These are phyloP conservation scores for Orbicella faveolata DNA, from an alignment of 64 coral and sea anemone genomes.

Conservation along the genomic window DNA sequence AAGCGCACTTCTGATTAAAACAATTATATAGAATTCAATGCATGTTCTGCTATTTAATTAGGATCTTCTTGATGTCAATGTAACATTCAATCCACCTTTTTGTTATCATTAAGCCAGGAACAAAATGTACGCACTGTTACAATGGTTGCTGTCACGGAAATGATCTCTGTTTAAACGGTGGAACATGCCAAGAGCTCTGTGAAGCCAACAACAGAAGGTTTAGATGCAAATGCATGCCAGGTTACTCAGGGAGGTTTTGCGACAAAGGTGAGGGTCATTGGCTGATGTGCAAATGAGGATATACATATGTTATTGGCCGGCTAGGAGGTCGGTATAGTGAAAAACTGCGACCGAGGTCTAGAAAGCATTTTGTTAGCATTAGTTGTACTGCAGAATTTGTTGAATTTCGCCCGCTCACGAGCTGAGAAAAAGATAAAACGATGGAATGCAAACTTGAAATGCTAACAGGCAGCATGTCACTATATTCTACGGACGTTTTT, in stretches of 20 bases:
- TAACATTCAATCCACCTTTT: not conserved
- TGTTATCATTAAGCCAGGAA: not conserved
- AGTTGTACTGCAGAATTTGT: too few relatives aligned
- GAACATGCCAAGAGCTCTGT: constrained; percentile 14
- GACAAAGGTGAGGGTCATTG: not conserved
- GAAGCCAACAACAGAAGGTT: constrained; percentile 9
- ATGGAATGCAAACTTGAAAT: too few relatives aligned
- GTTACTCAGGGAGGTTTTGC: constrained; percentile 5
- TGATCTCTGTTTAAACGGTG: not conserved
- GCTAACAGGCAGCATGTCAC: too few relatives aligned
- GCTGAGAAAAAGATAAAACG: too few relatives aligned
- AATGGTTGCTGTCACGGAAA: constrained; percentile 14
- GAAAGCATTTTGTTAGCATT: too few relatives aligned
- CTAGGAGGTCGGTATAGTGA: too few relatives aligned
- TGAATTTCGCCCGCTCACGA: too few relatives aligned
- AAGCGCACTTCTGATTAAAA: too few relatives aligned
- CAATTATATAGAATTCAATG: too few relatives aligned
- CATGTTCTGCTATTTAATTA: not conserved
- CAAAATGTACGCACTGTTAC: not conserved
- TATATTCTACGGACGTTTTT: not conserved
- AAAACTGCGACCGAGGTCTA: too few relatives aligned
- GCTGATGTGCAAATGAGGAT: too few relatives aligned
- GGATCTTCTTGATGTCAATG: not conserved
- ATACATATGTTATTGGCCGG: too few relatives aligned
- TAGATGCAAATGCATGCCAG: not conserved